Percentiles rank a stretch among this genome's conserved stretches.
Evolutionary conservation across 1,140 invertebrate genomes (phyloP).

Genomic region (Drosophila melanogaster): DNA sequence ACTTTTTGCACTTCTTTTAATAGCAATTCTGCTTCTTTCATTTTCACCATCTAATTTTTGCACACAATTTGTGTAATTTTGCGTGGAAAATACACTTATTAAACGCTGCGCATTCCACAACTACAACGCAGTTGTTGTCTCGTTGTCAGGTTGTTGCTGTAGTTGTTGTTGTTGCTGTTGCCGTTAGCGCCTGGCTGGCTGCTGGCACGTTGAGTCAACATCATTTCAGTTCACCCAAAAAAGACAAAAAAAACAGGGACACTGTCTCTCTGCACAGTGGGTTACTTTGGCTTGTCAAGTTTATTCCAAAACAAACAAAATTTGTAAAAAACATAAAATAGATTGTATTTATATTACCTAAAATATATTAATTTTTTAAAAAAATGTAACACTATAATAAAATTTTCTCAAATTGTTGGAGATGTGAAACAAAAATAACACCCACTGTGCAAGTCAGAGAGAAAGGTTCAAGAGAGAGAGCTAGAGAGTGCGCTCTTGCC

Average conservation of each 20-base stretch:
- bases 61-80: constrained; percentile 45
- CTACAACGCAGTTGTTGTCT: constrained; percentile 18
- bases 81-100: constrained; percentile 28
- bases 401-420: too few species aligned
- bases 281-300: not conserved
- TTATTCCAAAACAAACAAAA: too few species aligned
- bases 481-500: constrained; percentile 22
- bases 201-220: constrained; percentile 62
- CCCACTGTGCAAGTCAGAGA: constrained; percentile 27
- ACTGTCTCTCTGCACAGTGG: constrained; percentile 31
- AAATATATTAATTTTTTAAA: not conserved
- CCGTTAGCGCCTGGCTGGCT: constrained; percentile 52
- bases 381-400: too few species aligned
- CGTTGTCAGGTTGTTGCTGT: constrained; percentile 46
- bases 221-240: constrained; percentile 53
- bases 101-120: constrained; percentile 4
- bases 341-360: not conserved
- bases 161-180: constrained; percentile 20
- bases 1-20: constrained; percentile 9
- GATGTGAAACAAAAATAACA: not conserved
- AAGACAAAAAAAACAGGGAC: constrained; percentile 36
- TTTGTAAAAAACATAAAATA: too few species aligned
- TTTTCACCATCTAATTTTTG: not conserved
- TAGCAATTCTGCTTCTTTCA: not conserved
- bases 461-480: constrained; percentile 7